phyloP scores from a whole-genome alignment of 1,140 invertebrate species.

The Holcopasites calliopsidis region DNA sequence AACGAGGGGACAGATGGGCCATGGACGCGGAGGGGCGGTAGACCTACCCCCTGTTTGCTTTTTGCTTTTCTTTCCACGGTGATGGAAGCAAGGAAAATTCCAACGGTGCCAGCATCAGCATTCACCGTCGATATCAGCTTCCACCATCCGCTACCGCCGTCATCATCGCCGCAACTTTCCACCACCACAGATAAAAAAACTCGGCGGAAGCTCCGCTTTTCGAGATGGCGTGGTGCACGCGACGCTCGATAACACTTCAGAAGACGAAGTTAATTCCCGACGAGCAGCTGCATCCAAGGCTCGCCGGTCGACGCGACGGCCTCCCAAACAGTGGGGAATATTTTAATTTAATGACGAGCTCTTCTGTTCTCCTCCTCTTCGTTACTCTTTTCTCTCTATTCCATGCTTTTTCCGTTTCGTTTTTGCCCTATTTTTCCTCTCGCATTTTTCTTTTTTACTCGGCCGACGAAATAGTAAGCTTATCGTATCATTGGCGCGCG shows the following conservation, averaged over 20 bases:
- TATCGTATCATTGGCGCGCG: neutral
- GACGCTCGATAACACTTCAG: constrained; percentile 57
- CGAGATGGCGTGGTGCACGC: constrained; percentile 50
- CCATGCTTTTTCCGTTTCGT: neutral
- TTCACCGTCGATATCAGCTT: constrained; percentile 50
- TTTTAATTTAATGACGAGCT: constrained; percentile 35
- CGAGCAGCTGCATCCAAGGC: constrained; percentile 39
- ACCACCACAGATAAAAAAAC: constrained; percentile 36
- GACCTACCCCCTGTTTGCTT: constrained; percentile 60
- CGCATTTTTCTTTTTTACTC: neutral
- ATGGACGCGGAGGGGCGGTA: constrained; percentile 9
- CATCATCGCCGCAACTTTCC: constrained; percentile 42
- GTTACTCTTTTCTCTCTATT: neutral
- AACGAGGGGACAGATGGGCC: constrained; percentile 35
- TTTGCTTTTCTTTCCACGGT: constrained; percentile 54
- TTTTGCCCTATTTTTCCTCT: too few relatives aligned
- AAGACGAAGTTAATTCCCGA: constrained; percentile 48
- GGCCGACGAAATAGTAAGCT: neutral
- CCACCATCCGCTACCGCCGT: constrained; percentile 31
- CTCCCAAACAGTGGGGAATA: neutral
- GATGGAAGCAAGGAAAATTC: constrained; percentile 59
- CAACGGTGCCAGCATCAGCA: constrained; percentile 48
- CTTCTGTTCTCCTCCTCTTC: neutral
- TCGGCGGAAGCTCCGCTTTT: constrained; percentile 20
- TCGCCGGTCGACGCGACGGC: neutral